Evolutionary conservation across 1,140 invertebrate species (phyloP), one percentile per base, ranked within the genome.

Genomic region (Odontomachus brunneus): DNA sequence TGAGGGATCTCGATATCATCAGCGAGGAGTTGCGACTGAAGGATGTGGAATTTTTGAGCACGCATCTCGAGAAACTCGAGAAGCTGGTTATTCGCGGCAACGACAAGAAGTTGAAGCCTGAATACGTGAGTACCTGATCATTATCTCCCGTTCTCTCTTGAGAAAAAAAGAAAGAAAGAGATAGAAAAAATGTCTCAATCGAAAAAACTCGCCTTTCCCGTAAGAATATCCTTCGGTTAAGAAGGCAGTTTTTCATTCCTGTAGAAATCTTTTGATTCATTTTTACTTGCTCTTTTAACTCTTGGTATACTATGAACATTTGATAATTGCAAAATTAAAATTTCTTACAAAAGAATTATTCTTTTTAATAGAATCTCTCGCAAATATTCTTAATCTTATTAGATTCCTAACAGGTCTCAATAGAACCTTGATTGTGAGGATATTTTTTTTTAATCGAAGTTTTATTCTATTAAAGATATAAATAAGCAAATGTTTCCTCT

Each of bases 31-130:
- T 99, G 24, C 95, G 98, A 12, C 95, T 99, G 3, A 99, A 99
- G 93, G 99, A 99, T 91, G 96, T 97, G 86, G 98, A 99, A 90
- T 97, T 97, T 82, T 92, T 99, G 3, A 93, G 96, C 82, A 95
- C 95, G 76, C 95, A 96, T 86, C 92, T 99, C 53, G 98, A 99
- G 53, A 98, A 98, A 91, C 91, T 99, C 60, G 98, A 99, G 90
- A 96, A 97, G 84, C 95, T 96, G 1, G 98, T 98, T 2, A 95
- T 97, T n/a, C 95, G 98, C 60, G 98, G 98, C 19, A 96, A 95
- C n/a, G 99, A 99, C 91, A 99, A 99, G 93, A 98, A 99, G 93
- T 94, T 97, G 1, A 99, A 99, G 92, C 97, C 98, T 3, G 98
- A 99, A 97, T 99, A 97, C 94, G 98, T 98, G 94, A 96, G 97